phyloP scores from a whole-genome alignment of 2,113 vertebrate species.

The Balaeniceps rex region DNA sequence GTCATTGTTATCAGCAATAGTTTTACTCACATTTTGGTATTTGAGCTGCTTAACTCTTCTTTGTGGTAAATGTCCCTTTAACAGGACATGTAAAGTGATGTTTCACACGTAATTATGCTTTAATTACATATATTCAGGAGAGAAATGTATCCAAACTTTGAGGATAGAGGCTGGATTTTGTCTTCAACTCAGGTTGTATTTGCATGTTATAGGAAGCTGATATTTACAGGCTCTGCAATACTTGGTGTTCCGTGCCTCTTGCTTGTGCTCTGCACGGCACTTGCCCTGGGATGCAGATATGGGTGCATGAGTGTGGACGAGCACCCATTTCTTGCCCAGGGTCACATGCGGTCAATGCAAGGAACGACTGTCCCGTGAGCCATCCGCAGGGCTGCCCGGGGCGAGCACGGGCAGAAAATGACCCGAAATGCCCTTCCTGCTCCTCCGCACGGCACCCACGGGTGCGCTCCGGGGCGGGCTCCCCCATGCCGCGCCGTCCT shows the following conservation, averaged over 20 bases:
- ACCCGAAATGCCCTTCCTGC: not conserved
- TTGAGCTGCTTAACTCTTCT: not conserved
- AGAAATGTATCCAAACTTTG: not conserved
- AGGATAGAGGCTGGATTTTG: not conserved
- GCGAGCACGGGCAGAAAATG: not conserved
- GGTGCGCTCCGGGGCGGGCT: fast-evolving
- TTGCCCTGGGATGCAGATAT: not conserved
- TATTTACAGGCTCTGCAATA: not conserved
- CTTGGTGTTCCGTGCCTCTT: not conserved
- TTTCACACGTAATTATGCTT: not conserved
- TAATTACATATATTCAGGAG: not conserved
- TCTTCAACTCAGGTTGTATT: not conserved
- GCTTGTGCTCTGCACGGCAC: fast-evolving
- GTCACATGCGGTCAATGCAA: fast-evolving
- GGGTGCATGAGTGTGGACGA: not conserved
- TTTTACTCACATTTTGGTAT: not conserved
- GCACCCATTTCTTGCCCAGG: not conserved
- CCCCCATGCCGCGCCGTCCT: fast-evolving
- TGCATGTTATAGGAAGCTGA: not conserved
- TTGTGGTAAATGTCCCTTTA: not conserved
- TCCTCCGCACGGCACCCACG: fast-evolving
- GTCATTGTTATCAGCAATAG: not conserved
- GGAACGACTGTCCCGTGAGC: not conserved
- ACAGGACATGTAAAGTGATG: not conserved
- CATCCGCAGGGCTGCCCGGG: not conserved